Evolutionary conservation across 1,140 invertebrate species (phyloP).

Genomic region (Solen grandis): DNA sequence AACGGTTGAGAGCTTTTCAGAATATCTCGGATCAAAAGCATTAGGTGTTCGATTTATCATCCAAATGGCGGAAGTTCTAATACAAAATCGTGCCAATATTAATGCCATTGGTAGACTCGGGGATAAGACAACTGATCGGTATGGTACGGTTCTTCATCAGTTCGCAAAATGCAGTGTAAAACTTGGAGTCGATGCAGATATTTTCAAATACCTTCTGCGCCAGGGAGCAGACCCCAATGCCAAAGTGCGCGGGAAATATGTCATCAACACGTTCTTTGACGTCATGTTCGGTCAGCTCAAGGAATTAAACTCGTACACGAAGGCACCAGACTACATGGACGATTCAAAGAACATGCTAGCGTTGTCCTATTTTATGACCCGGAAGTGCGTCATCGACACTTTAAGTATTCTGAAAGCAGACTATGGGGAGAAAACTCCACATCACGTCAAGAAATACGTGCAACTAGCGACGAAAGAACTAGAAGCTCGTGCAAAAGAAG

Average conservation of each 20-base stretch:
- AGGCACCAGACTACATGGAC: constrained; percentile 40
- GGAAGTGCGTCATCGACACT: constrained; percentile 57
- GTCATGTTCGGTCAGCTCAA: constrained; percentile 58
- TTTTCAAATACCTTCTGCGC: constrained; percentile 65
- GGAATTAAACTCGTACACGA: constrained; percentile 10
- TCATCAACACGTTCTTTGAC: constrained; percentile 70
- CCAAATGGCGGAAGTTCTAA: constrained; percentile 65
- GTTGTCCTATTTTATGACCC: constrained; percentile 63
- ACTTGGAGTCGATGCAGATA: constrained; percentile 63
- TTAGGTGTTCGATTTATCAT: constrained; percentile 66
- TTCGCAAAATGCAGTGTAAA: constrained; percentile 67
- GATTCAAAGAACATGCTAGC: constrained; percentile 51
- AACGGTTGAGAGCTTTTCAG: constrained; percentile 64
- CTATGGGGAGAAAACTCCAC: constrained; percentile 45
- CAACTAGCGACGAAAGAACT: constrained; percentile 49
- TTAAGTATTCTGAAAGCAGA: constrained; percentile 59
- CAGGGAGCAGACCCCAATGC: constrained; percentile 69
- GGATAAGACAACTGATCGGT: constrained; percentile 50
- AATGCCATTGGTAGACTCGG: constrained; percentile 60
- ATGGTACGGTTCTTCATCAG: constrained; percentile 69
- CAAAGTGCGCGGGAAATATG: constrained; percentile 66
- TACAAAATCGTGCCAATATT: constrained; percentile 55
- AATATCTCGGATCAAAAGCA: constrained; percentile 62
- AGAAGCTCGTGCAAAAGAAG: background rate
- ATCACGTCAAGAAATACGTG: constrained; percentile 52